Evolutionary conservation across 2,113 vertebrate genomes (phyloP), one percentile per base, ranked within the genome.

Genomic region (Hippocampus barbouri): DNA sequence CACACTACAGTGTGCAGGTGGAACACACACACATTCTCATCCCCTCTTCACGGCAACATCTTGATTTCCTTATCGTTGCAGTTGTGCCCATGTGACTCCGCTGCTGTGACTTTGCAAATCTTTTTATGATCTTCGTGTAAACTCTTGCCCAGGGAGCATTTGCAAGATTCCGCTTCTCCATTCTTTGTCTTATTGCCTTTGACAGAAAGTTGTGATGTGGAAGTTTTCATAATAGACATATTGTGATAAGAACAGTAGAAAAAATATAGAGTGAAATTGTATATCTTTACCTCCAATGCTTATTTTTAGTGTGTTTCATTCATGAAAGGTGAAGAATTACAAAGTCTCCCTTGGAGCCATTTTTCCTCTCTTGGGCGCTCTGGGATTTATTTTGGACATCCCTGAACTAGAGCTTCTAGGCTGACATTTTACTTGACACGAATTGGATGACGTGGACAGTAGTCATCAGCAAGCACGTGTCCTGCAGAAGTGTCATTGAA

Each of bases 1-100:
- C 94, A 0, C 95, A 98, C 84, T 98, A 98, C 85, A 93, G 95
- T 2, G 94, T 98, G 78, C 96, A 98, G 92, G 90, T 91, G 51
- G 73, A 54, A 47, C 1, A 0, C 30, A 14, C 43, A 45, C 43
- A 45, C 12, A 45, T 14, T 12, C 43, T 12, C 47, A 51, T 16
- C 4, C 18, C 5, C 16, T 8, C 15, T 51, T 51, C 5, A 27
- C 54, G 62, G 54, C 54, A n/a, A n/a, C 10, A 27, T 5, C 15
- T 15, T 49, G 16, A 49, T 49, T 49, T 53, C 16, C 16, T 49
- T 16, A 49, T 51, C 16, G 18, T 51, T 53, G 49, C 49, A 21
- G 49, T 53, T 20, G 49, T 20, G 20, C 18, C 5, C 49, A 53
- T 21, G 16, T 53, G 49, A 53, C 49, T 53, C 18, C 18, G 20